A percentile compares a stretch with the other conserved stretches of the same genome.
These are phyloP conservation scores for Scopus umbretta DNA, from an alignment of 2,113 vertebrate genomes.

Conservation along the genomic window DNA sequence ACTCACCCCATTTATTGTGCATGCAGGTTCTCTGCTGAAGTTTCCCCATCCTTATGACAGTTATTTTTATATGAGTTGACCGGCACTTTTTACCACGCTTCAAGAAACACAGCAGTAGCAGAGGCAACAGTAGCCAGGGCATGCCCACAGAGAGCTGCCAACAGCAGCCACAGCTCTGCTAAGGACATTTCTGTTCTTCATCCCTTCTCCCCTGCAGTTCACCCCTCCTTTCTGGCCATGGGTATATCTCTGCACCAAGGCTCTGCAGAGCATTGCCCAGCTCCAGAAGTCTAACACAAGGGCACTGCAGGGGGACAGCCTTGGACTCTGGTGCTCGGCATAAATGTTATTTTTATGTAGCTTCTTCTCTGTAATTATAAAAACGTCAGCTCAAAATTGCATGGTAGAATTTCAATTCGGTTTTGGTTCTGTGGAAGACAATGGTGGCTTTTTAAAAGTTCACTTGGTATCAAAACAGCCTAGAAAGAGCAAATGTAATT, in stretches of 20 bases:
- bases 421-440: not conserved
- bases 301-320: not conserved
- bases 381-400: not conserved
- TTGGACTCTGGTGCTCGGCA: accelerated
- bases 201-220: not conserved
- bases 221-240: not conserved
- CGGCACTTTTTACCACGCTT: not conserved
- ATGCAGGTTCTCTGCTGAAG: not conserved
- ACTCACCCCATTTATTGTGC: not conserved
- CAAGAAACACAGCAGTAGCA: not conserved
- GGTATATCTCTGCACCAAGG: not conserved
- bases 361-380: not conserved
- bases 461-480: not conserved
- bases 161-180: not conserved
- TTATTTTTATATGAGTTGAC: not conserved
- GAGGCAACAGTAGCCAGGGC: not conserved
- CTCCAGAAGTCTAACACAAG: not conserved
- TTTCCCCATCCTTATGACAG: not conserved
- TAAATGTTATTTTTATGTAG: not conserved
- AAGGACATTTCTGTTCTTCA: not conserved
- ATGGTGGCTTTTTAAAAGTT: slow-evolving; percentile 9
- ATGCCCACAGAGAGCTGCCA: not conserved
- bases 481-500: slow-evolving; percentile 48
- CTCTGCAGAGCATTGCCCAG: not conserved
- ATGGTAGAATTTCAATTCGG: not conserved